Evolutionary conservation across 2,888 invertebrate genomes (phyloP), one percentile per base, ranked within the genome.

Genomic region (Odiellus spinosus): DNA sequence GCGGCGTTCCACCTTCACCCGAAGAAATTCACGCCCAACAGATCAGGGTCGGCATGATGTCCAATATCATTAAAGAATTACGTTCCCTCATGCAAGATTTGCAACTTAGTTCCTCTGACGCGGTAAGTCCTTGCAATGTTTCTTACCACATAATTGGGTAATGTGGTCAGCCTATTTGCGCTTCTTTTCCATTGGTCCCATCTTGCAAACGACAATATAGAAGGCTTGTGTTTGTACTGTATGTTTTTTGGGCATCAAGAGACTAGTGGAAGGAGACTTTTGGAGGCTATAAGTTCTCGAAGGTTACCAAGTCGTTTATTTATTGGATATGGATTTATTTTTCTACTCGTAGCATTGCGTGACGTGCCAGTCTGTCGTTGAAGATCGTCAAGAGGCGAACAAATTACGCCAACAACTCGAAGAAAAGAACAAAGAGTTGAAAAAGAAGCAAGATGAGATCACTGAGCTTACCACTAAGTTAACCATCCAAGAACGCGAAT

Each of bases 341-440:
- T 26, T 26, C 8, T 26, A 26, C 26, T 26, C 40, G 6, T 44
- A 56, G 58, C 53, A 50, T 2, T 59, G 59, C 42, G 32, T 50
- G 15, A 39, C 53, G 3, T 59, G 59, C 44, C 57, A 58, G 20
- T 45, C 53, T 10, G 46, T 58, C 12, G 52, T 47, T 38, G 43
- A 46, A 2, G 57, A 58, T 26, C 45, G 53, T 14, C 45, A 47
- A 19, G 53, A 55, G 32, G 49, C 58, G 3, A 84, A 84, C 42
- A 78, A 80, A 55, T 76, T 82, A 14, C 76, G 80, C 48, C 73
- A 81, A 19, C 77, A 82, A 45, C 74, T 83, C 6, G 71, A 80
- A 52, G 82, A 84, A 55, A 71, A 82, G 46, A 82, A 82, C 60
- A 74, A 82, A 19, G 85, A 86, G 68, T 74, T 86, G 42, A 80